A percentile compares a stretch with the other conserved stretches of the same genome.
Conservation (phyloP, 2,113 vertebrate species). For the Geococcyx californianus region DNA sequence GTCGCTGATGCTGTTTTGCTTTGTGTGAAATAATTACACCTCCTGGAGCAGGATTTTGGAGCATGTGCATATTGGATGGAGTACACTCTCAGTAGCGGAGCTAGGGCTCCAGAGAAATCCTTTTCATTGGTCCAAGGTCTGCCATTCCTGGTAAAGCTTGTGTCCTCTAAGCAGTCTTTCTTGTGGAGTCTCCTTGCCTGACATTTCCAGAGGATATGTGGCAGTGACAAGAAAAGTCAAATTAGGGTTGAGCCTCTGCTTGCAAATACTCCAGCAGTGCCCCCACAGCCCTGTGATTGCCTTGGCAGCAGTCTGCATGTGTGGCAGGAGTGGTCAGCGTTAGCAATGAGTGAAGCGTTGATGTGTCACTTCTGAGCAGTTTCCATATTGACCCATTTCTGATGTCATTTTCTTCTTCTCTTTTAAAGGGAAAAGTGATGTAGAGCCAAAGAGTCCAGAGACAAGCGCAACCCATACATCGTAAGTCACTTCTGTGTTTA, state of each 20-base stretch:
- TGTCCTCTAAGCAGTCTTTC: background rate
- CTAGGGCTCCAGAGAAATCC: background rate
- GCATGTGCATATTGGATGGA: background rate
- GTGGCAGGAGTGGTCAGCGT: constrained; percentile 10
- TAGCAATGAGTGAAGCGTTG: constrained; percentile 27
- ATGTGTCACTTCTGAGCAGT: constrained; percentile 27
- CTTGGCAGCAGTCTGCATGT: background rate
- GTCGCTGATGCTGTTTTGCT: background rate
- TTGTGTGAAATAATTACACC: background rate
- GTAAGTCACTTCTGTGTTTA: constrained; percentile 84
- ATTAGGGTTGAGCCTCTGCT: background rate
- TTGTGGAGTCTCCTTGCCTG: background rate
- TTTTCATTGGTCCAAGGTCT: background rate
- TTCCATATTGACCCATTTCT: constrained; percentile 50
- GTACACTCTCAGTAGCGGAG: background rate
- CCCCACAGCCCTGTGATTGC: background rate
- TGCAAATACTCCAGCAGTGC: background rate
- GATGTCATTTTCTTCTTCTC: constrained; percentile 66
- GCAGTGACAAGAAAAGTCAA: background rate
- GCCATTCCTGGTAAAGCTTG: background rate
- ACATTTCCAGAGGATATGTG: background rate
- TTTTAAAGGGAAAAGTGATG: constrained; percentile 84
- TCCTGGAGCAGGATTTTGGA: background rate
- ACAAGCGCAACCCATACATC: constrained; percentile 89
- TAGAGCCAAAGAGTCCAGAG: constrained; percentile 83